Percentiles rank a stretch among this genome's conserved stretches.
Conservation (phyloP, 2,113 vertebrate genomes). For the Nothobranchius kuhntae region DNA sequence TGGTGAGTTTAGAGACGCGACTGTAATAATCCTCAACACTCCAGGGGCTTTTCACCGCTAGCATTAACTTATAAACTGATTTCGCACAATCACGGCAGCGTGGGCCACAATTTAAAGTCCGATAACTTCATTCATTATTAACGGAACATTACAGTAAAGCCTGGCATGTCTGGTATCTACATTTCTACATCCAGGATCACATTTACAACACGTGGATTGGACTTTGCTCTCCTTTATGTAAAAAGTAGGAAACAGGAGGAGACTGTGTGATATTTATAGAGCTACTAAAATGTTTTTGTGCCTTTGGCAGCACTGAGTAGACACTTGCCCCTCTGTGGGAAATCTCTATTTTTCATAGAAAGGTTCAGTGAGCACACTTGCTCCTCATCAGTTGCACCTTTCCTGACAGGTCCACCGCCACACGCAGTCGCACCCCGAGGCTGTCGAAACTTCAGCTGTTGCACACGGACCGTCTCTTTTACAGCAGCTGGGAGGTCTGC, state of each 20-base stretch:
- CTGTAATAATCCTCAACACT: no score
- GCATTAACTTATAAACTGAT: neutral
- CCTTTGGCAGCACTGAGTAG: conserved; percentile 46
- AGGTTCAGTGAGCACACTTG: conserved; percentile 51
- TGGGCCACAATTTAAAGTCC: conserved; percentile 33
- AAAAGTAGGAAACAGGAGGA: conserved; percentile 19
- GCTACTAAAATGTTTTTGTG: conserved; percentile 53
- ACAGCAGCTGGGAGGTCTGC: conserved; percentile 26
- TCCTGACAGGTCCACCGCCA: conserved; percentile 55
- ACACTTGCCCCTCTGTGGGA: conserved; percentile 46
- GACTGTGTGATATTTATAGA: conserved; percentile 54
- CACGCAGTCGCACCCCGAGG: conserved; percentile 53
- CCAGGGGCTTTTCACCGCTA: no score
- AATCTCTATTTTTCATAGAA: conserved; percentile 60
- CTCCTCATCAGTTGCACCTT: conserved; percentile 51
- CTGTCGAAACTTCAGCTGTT: conserved; percentile 49
- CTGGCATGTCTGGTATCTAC: conserved; percentile 16
- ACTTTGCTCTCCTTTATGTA: neutral
- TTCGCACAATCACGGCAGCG: conserved; percentile 20
- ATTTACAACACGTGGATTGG: conserved; percentile 14
- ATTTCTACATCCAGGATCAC: neutral
- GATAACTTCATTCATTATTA: conserved; percentile 49
- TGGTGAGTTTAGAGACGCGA: no score
- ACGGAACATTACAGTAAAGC: conserved; percentile 24
- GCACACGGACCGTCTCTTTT: conserved; percentile 45